Conservation (phyloP, 2,888 invertebrate species). For the Chironomus riparius region DNA sequence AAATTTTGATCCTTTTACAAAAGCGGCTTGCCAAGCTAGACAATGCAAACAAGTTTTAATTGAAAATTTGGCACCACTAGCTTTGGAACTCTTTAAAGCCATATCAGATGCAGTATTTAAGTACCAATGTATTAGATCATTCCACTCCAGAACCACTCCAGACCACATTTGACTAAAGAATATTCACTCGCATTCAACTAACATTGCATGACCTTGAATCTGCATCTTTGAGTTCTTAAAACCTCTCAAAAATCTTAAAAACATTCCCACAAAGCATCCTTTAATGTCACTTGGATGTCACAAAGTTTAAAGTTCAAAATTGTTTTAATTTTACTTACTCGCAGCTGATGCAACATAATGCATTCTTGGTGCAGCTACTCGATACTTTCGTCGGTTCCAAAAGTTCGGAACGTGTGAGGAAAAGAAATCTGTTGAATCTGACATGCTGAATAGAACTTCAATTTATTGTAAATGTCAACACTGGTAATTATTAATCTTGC, state of each 20-base stretch:
- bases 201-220: too few species aligned
- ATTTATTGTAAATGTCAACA: background rate
- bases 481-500: background rate
- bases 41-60: too few species aligned
- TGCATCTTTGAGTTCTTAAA: too few species aligned
- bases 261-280: background rate
- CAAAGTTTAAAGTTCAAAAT: background rate
- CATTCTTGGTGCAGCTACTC: background rate
- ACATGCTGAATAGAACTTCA: background rate
- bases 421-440: constrained; percentile 4
- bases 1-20: too few species aligned
- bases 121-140: too few species aligned
- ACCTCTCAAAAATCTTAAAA: background rate
- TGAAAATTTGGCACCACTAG: too few species aligned
- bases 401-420: constrained; percentile 9
- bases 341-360: constrained; percentile 7
- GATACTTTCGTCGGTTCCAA: constrained; percentile 19
- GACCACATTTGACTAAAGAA: too few species aligned
- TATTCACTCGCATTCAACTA: too few species aligned
- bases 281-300: background rate
- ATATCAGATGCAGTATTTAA: too few species aligned
- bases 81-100: too few species aligned
- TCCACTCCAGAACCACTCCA: too few species aligned
- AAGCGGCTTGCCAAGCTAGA: too few species aligned
- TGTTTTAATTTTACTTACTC: constrained; percentile 5